Percentiles rank a stretch among this genome's conserved stretches.
Evolutionary conservation across 2,888 invertebrate genomes (phyloP).

Genomic region (Lycia hirtaria): DNA sequence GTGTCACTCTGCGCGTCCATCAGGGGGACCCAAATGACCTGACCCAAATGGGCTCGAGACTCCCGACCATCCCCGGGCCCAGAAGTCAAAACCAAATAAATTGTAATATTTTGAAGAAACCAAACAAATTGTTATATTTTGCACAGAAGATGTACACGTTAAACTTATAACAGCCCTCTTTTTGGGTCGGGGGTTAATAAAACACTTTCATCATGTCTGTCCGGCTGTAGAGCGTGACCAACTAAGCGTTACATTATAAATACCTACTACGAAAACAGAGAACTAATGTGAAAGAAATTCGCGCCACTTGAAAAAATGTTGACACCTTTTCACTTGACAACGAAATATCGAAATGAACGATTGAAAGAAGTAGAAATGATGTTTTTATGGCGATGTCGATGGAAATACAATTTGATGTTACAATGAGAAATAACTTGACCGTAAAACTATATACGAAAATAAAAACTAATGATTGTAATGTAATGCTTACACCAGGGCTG

Average conservation of each 20-base stretch:
- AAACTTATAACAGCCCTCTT: too few relatives aligned
- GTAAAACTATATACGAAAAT: background rate
- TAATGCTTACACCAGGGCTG: too few relatives aligned
- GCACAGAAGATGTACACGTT: too few relatives aligned
- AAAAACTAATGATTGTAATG: too few relatives aligned
- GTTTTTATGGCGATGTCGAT: background rate
- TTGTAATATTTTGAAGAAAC: too few relatives aligned
- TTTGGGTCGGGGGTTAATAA: too few relatives aligned
- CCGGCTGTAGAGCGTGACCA: constrained; percentile 6
- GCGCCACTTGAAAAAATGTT: background rate
- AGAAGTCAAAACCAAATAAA: too few relatives aligned
- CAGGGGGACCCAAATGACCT: too few relatives aligned
- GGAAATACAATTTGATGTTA: too few relatives aligned
- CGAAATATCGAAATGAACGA: background rate
- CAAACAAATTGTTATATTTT: background rate
- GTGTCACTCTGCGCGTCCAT: too few relatives aligned
- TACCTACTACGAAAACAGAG: constrained; percentile 1
- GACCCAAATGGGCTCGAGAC: too few relatives aligned
- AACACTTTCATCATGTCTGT: constrained; percentile 16
- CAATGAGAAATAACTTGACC: background rate
- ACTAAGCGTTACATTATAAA: constrained; percentile 5
- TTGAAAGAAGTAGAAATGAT: background rate
- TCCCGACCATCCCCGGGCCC: too few relatives aligned
- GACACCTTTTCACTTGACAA: constrained; percentile 4
- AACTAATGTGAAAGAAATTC: background rate